Evolutionary conservation across 2,888 invertebrate species (phyloP).

Genomic region (Aspidiotus rigidus): DNA sequence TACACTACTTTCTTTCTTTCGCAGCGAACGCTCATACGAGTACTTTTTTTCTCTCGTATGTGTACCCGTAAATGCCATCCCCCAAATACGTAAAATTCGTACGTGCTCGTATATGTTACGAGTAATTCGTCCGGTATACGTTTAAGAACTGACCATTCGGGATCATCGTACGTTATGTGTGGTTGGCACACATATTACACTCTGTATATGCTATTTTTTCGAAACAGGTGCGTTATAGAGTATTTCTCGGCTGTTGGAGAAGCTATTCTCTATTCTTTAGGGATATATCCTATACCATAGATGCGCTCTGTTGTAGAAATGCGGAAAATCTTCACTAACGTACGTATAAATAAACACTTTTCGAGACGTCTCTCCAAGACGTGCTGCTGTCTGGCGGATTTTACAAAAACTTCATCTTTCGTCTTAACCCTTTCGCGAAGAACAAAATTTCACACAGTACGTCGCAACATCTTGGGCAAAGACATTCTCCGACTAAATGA

Average conservation of each 20-base stretch:
- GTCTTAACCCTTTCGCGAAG: slow-evolving; percentile 25
- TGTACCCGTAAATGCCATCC: slow-evolving; percentile 6
- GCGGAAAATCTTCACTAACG: slow-evolving; percentile 16
- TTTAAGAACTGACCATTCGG: no score
- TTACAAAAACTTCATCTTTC: not conserved
- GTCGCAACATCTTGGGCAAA: slow-evolving; percentile 3
- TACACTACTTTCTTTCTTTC: not conserved
- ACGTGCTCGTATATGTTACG: not conserved
- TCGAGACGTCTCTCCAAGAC: not conserved
- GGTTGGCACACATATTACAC: no score
- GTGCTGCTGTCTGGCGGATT: slow-evolving; percentile 27
- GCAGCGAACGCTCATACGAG: not conserved
- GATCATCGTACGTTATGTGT: no score
- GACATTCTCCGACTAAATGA: slow-evolving; percentile 7
- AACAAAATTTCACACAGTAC: slow-evolving; percentile 5
- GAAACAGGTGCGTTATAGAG: no score
- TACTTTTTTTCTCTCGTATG: not conserved
- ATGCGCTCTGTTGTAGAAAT: slow-evolving; percentile 17
- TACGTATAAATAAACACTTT: no score
- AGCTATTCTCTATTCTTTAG: not conserved
- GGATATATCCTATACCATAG: not conserved
- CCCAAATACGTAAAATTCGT: not conserved
- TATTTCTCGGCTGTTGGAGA: not conserved
- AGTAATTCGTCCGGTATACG: not conserved
- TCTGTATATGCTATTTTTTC: no score